Conservation (phyloP, 1,140 invertebrate species). For the Thrips palmi region DNA sequence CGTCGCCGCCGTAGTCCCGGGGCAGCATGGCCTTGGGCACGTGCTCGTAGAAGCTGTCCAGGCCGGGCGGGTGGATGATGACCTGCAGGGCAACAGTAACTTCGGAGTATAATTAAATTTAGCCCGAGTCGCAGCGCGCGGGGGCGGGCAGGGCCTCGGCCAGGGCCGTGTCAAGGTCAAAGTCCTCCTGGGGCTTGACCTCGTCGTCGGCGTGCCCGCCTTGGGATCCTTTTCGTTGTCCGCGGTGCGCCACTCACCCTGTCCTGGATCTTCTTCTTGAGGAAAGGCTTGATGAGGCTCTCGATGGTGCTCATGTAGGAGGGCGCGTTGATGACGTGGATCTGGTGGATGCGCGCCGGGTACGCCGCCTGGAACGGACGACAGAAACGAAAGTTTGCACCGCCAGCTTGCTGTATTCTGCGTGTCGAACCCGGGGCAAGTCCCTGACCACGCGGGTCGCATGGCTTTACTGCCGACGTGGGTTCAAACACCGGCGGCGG, state of each 20-base stretch:
- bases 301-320: conserved; percentile 40
- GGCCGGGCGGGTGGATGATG: too few relatives aligned
- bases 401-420: too few relatives aligned
- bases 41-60: conserved; percentile 13
- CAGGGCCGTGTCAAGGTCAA: too few relatives aligned
- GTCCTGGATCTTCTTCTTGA: conserved; percentile 39
- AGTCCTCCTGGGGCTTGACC: too few relatives aligned
- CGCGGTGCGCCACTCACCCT: conserved; percentile 37
- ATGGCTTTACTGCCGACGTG: too few relatives aligned
- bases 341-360: conserved; percentile 35
- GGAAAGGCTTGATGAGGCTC: conserved; percentile 36
- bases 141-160: too few relatives aligned
- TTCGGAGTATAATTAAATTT: conserved; percentile 1
- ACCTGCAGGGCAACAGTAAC: too few relatives aligned
- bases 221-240: conserved; percentile 3
- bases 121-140: too few relatives aligned
- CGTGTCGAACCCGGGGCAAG: too few relatives aligned
- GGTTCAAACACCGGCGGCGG: too few relatives aligned
- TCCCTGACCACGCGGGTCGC: too few relatives aligned
- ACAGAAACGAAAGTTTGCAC: conserved; percentile 8
- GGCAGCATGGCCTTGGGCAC: conserved; percentile 16
- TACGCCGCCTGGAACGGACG: conserved; percentile 40
- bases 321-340: conserved; percentile 41
- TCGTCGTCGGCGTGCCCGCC: too few relatives aligned
- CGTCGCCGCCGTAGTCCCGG: conserved; percentile 16